Evolutionary conservation across 1,140 invertebrate species (phyloP).

Genomic region (Brachionus paranguensis): DNA sequence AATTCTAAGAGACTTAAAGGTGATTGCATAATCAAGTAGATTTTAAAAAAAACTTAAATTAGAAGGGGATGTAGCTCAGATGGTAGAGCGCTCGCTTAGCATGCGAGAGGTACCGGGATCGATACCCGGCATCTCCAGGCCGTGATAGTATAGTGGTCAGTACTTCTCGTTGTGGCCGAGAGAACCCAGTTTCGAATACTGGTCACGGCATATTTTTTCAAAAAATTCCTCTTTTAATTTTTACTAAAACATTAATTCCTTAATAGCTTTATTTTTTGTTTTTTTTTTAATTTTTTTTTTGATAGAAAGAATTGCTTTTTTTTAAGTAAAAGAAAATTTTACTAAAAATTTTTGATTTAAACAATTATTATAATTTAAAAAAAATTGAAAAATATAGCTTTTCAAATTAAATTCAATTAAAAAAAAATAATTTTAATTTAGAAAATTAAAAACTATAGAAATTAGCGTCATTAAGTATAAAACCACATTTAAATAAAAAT

Average conservation of each 20-base stretch:
- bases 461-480: not conserved
- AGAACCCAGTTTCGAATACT: slow-evolving; percentile 88
- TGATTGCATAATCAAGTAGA: no score
- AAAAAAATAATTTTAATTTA: no score
- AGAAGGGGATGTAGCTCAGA: slow-evolving; percentile 43
- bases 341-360: not conserved
- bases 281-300: no score
- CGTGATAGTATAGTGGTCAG: slow-evolving; percentile 86
- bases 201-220: slow-evolving; percentile 70
- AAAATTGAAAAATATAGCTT: no score
- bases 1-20: no score
- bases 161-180: slow-evolving; percentile 83
- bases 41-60: no score
- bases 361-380: no score
- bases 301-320: no score
- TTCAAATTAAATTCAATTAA: no score
- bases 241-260: not conserved
- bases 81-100: slow-evolving; percentile 41
- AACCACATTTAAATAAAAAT: no score
- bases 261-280: no score
- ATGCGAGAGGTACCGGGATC: slow-evolving; percentile 41
- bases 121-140: slow-evolving; percentile 51
- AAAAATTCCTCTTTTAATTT: not conserved
- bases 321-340: not conserved
- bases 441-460: not conserved